Evolutionary conservation across 2,797 vertebrate species (phyloP), one percentile per base, ranked within the genome.

Genomic region (Chiroxiphia lanceolata): DNA sequence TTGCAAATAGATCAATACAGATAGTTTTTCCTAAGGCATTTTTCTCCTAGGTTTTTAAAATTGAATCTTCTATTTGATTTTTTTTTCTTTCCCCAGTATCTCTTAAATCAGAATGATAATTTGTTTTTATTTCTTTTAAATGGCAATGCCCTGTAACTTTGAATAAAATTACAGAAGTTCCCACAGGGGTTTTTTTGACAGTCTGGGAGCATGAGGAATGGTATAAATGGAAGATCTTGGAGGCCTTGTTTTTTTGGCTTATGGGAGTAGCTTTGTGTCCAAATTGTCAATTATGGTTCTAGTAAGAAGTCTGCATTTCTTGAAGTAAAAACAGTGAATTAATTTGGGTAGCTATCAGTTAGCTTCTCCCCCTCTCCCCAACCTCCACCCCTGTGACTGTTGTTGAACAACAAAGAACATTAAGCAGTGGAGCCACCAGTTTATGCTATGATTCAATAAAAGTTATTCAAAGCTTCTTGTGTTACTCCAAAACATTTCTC

Each of bases 311-410:
- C 19, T 11, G 23, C 12, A 11, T 38, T 76, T 95, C 34, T 63
- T 76, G 27, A 90, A 76, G 21, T 82, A 72, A 92, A 86, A n/a
- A 3, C 17, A 69, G 18, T 76, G 47, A 70, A 59, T 82, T 76
- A 65, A 63, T 87, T 79, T 91, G 15, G 15, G 27, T 50, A 34
- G 20, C 15, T 82, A 17, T 87, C 48, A 45, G 1, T 86, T 69
- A 72, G 6, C 8, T 91, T 68, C 9, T 10, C 3, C 3, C 6
- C 57, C 8, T 26, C 3, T 8, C 5, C 19, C 22, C 1, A 13
- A 40, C 10, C 3, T 21, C 4, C 6, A 9, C 4, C 15, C 40
- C 1, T 0, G 3, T 22, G 25, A 19, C 40, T 75, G 0, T 27
- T 89, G 33, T 38, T 91, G 69, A 80, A 31, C 26, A 72, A 8